Base-by-base conservation (phyloP, 2,797 vertebrate species). In the Syngnathus rostellatus region DNA sequence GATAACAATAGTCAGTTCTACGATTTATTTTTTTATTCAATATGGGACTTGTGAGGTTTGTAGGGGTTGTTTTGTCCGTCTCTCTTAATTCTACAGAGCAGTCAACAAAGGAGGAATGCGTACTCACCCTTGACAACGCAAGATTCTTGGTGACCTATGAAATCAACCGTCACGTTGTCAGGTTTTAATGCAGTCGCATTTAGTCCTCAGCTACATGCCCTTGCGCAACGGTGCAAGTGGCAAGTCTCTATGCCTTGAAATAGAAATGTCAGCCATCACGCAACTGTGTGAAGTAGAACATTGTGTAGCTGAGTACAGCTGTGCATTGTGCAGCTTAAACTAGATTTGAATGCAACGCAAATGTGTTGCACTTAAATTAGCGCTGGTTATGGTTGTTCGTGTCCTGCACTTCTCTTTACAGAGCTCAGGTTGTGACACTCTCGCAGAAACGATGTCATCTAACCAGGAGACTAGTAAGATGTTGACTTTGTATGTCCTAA, bases 31-130 rank as follows among this genome's bases (percentile, higher is more conserved):
- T 67, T 41, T 76, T 31, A 41, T 40, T 40, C 45, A 11, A n/a
- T 23, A 16, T 72, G 67, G 68, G 82, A 77, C 2, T 31, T 51
- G 48, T 39, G 83, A 75, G 59, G 69, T 71, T 63, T 46, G 38
- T 66, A 72, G 77, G 83, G 83, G 66, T 83, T 86, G 55, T 85
- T 23, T 81, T 81, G 59, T 88, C 65, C 87, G 79, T 83, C 83
- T 89, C 39, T 87, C 31, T 85, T 85, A 71, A 82, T 90, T 78
- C 90, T 92, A 70, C 90, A 92, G 90, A 90, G 78, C 79, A 76
- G 76, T 75, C 84, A 37, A 38, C 79, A 78, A 75, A 78, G 66
- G 88, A 90, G 78, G 90, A 86, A 75, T 60, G 83, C 79, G 72
- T 78, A 85, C 84, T 73, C 58, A 4, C 83, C 77, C 76, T 75